A percentile compares a stretch with the other conserved stretches of the same genome.
These are phyloP conservation scores for Ctenicera cuprea DNA, from an alignment of 2,888 invertebrate species.

Conservation along the genomic window DNA sequence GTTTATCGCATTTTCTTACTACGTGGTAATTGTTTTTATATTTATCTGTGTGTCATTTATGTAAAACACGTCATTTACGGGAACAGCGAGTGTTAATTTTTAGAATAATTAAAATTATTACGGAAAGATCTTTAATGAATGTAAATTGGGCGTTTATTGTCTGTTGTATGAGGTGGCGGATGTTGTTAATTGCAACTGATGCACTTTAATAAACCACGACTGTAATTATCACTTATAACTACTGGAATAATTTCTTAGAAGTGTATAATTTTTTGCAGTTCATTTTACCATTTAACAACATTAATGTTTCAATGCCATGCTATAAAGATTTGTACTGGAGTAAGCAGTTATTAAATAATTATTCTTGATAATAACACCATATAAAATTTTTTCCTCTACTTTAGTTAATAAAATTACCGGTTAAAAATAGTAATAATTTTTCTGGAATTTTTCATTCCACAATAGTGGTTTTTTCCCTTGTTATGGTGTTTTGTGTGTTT, in stretches of 20 bases:
- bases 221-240: not conserved
- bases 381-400: too few species aligned
- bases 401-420: too few species aligned
- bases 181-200: constrained; percentile 5
- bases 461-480: too few species aligned
- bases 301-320: constrained; percentile 27
- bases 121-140: not conserved
- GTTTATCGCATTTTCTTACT: too few species aligned
- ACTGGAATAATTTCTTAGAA: constrained; percentile 6
- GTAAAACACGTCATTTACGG: not conserved
- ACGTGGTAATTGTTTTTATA: not conserved
- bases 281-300: not conserved
- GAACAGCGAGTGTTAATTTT: not conserved
- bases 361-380: not conserved
- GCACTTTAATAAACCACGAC: not conserved
- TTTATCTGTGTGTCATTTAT: not conserved
- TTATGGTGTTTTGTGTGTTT: too few species aligned
- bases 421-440: too few species aligned
- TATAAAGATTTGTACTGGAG: not conserved
- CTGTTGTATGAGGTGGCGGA: constrained; percentile 14
- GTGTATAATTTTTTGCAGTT: not conserved
- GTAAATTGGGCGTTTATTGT: constrained; percentile 1
- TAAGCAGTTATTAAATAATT: constrained; percentile 9
- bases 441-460: too few species aligned
- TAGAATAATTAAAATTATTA: not conserved